Conservation (phyloP, 1,140 invertebrate genomes). For the Lutraria rhynchaena region DNA sequence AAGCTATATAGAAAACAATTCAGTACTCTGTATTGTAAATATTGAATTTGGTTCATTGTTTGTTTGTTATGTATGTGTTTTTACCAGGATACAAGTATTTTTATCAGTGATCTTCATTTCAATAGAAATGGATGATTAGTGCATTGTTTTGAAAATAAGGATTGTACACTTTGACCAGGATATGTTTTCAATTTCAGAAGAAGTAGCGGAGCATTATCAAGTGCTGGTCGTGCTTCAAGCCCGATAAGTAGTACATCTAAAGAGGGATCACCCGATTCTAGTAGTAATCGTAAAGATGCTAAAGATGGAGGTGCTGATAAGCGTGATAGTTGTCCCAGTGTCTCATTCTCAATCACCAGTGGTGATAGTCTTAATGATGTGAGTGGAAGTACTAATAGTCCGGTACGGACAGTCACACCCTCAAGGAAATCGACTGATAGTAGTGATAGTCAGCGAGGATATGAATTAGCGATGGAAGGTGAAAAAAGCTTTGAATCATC, state of each 20-base stretch:
- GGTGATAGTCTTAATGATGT: neutral
- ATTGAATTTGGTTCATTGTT: too few relatives aligned
- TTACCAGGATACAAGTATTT: too few relatives aligned
- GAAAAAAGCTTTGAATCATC: constrained; percentile 71
- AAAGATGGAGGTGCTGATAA: neutral
- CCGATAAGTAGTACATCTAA: neutral
- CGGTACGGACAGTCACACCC: neutral
- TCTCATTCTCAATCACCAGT: neutral
- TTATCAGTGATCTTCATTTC: too few relatives aligned
- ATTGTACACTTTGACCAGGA: neutral
- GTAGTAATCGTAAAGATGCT: neutral
- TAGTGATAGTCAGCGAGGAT: constrained; percentile 37
- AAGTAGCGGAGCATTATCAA: neutral
- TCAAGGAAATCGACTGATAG: constrained; percentile 31
- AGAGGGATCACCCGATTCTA: constrained; percentile 21
- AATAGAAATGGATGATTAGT: too few relatives aligned
- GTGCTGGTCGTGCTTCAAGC: neutral
- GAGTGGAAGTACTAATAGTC: neutral
- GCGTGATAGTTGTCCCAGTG: neutral
- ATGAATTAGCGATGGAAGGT: constrained; percentile 18
- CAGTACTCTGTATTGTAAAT: too few relatives aligned
- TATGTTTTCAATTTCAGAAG: constrained; percentile 5
- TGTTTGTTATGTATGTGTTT: too few relatives aligned
- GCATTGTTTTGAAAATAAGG: too few relatives aligned
- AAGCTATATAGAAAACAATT: too few relatives aligned